phyloP scores from a whole-genome alignment of 2,113 vertebrate species.

The Machaerirhynchus nigripectus region DNA sequence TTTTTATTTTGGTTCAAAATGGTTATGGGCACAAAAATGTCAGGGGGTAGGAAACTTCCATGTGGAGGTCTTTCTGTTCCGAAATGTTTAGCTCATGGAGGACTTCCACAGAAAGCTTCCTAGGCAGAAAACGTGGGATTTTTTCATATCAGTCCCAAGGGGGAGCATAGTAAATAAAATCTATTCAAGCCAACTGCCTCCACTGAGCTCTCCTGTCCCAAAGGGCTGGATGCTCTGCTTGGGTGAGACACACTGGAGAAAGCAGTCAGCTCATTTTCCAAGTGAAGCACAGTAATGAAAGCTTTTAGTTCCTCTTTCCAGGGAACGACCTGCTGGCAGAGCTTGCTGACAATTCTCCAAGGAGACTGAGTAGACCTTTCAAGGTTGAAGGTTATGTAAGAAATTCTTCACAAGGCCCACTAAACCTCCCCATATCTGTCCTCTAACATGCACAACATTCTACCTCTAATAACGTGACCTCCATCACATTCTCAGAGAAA shows the following conservation, averaged over 20 bases:
- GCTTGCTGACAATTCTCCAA: background rate
- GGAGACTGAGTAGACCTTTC: background rate
- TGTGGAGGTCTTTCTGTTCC: background rate
- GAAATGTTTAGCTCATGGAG: background rate
- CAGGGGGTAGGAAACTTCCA: background rate
- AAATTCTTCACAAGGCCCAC: background rate
- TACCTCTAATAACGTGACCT: background rate
- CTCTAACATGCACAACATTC: background rate
- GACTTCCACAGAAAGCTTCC: background rate
- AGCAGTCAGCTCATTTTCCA: background rate
- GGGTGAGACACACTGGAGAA: background rate
- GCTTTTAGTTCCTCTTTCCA: background rate
- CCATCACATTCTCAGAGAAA: background rate
- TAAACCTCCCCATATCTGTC: background rate
- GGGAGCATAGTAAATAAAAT: background rate
- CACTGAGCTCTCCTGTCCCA: background rate
- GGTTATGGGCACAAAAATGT: background rate
- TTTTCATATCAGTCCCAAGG: background rate
- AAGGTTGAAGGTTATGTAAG: background rate
- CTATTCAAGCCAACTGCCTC: background rate
- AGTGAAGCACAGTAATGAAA: background rate
- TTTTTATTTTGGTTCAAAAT: background rate
- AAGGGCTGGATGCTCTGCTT: background rate
- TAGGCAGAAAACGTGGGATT: background rate
- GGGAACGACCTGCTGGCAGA: background rate